phyloP scores from a whole-genome alignment of 2,797 vertebrate genomes.

The Poecile montanus region DNA sequence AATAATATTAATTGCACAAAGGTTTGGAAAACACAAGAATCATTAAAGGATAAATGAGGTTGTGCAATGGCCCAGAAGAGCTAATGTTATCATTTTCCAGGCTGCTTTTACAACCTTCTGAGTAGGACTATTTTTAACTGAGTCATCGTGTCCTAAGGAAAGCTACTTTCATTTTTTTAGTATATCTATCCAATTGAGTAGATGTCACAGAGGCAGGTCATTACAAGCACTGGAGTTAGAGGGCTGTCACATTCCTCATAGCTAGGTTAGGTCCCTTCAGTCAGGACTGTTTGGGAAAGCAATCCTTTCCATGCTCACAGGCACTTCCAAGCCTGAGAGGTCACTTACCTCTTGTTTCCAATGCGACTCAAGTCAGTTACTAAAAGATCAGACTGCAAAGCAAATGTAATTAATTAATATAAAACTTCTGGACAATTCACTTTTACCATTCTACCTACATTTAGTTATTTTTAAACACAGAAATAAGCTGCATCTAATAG shows the following conservation, averaged over 20 bases:
- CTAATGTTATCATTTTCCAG: slow-evolving; percentile 51
- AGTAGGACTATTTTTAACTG: slow-evolving; percentile 54
- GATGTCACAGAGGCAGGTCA: background rate
- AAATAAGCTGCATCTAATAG: background rate
- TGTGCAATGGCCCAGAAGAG: slow-evolving; percentile 52
- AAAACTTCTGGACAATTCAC: background rate
- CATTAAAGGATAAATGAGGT: slow-evolving; percentile 63
- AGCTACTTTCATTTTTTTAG: slow-evolving; percentile 26
- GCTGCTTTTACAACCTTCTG: slow-evolving; percentile 39
- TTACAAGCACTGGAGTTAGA: background rate
- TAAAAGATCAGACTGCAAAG: background rate
- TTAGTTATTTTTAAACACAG: background rate
- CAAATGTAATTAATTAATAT: background rate
- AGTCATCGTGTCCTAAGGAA: slow-evolving; percentile 36
- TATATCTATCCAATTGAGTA: background rate
- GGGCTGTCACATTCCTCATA: background rate
- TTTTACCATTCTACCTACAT: background rate
- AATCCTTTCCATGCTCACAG: background rate
- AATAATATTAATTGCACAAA: slow-evolving; percentile 62
- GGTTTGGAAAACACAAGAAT: slow-evolving; percentile 63
- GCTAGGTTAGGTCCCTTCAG: background rate
- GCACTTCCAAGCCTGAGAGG: background rate
- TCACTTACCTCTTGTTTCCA: background rate
- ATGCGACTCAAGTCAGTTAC: background rate
- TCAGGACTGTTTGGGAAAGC: background rate